Evolutionary conservation across 2,797 vertebrate species (phyloP).

Genomic region (Telmatherina bonti): DNA sequence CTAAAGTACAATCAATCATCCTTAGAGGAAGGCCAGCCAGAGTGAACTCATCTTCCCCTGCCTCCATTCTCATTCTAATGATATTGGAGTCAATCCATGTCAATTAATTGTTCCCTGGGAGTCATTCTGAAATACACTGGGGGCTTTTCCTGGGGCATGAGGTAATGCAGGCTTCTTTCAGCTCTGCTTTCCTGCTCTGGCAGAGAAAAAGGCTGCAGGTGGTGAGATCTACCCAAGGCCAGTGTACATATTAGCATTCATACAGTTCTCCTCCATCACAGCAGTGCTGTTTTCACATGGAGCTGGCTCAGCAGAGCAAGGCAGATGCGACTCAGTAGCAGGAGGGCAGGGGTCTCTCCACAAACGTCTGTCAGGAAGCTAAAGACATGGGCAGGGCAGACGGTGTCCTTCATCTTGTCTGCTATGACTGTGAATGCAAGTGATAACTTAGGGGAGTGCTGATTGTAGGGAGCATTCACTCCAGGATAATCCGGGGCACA

Average conservation of each 20-base stretch:
- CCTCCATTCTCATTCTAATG: conserved; percentile 68
- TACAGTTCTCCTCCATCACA: conserved; percentile 26
- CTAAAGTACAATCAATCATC: conserved; percentile 64
- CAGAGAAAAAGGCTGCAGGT: conserved; percentile 55
- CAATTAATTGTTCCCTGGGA: conserved; percentile 58
- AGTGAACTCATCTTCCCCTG: conserved; percentile 49
- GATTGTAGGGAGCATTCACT: not conserved
- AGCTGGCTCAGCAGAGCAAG: conserved; percentile 49
- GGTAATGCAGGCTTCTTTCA: conserved; percentile 29
- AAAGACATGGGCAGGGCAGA: conserved; percentile 37
- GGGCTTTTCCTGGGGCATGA: conserved; percentile 41
- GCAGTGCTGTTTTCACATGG: conserved; percentile 28
- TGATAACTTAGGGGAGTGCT: conserved; percentile 33
- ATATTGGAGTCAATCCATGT: conserved; percentile 66
- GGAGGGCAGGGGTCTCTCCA: conserved; percentile 56
- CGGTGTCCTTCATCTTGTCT: conserved; percentile 28
- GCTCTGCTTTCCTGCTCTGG: conserved; percentile 27
- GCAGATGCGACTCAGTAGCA: conserved; percentile 64
- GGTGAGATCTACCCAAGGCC: conserved; percentile 50
- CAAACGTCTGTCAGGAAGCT: conserved; percentile 56
- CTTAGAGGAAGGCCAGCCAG: conserved; percentile 52
- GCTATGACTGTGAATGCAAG: conserved; percentile 34
- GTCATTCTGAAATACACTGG: conserved; percentile 33
- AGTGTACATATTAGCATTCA: conserved; percentile 56
- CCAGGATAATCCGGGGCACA: not conserved